Evolutionary conservation across 2,113 vertebrate genomes (phyloP).

Genomic region (Apteryx mantelli): DNA sequence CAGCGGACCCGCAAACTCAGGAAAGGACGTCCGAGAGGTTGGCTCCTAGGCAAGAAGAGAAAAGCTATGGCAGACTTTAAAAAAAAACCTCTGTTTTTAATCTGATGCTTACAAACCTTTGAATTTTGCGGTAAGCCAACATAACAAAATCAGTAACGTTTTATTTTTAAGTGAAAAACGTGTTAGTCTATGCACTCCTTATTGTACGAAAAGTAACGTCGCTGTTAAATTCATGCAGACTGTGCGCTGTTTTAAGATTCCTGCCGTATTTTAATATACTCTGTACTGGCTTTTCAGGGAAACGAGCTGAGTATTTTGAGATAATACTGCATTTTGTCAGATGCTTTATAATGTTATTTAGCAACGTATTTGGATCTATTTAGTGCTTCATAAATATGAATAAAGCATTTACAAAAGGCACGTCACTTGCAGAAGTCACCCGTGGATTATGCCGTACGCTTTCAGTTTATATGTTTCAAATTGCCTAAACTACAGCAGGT

Average conservation of each 20-base stretch:
- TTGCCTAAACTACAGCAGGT: not conserved
- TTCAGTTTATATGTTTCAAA: not conserved
- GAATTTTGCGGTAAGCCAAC: slow-evolving; percentile 82
- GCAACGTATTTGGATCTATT: not conserved
- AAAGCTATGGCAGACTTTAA: slow-evolving; percentile 76
- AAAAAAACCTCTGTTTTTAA: slow-evolving; percentile 76
- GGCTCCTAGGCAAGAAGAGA: slow-evolving; percentile 73
- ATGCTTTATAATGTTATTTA: slow-evolving; percentile 9
- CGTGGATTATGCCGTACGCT: not conserved
- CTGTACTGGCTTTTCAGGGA: not conserved
- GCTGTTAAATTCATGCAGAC: not conserved
- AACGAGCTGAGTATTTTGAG: not conserved
- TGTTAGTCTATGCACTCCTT: not conserved
- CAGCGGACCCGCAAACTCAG: no score
- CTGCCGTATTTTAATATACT: not conserved
- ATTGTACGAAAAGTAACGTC: not conserved
- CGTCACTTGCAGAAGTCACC: not conserved
- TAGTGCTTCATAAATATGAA: slow-evolving; percentile 43
- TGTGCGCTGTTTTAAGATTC: slow-evolving; percentile 10
- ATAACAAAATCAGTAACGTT: not conserved
- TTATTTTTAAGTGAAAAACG: not conserved
- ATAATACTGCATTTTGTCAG: not conserved
- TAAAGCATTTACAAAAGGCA: slow-evolving; percentile 38
- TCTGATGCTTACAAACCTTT: slow-evolving; percentile 78
- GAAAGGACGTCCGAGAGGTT: slow-evolving; percentile 67